Evolutionary conservation across 1,140 invertebrate genomes (phyloP).

Genomic region (Heliconius nattereri): DNA sequence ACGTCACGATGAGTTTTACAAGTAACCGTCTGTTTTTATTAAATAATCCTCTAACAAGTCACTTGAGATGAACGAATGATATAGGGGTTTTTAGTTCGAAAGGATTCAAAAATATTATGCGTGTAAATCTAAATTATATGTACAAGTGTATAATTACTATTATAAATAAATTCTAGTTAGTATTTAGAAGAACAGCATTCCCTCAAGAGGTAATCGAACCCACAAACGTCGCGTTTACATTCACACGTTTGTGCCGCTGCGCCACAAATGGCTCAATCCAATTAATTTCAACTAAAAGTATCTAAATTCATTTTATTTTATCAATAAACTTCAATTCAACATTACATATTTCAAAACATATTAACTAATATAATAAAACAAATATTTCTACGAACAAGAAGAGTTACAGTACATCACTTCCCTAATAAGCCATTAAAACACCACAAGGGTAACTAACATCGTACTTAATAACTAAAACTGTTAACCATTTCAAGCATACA

Average conservation of each 20-base stretch:
- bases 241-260: too few species aligned
- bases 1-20: slow-evolving; percentile 39
- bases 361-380: background rate
- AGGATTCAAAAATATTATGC: background rate
- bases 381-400: background rate
- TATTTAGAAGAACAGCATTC: background rate
- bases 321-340: too few species aligned
- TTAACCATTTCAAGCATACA: slow-evolving; percentile 64
- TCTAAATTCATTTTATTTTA: too few species aligned
- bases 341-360: background rate
- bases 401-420: background rate
- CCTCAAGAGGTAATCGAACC: too few species aligned
- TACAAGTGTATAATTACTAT: background rate
- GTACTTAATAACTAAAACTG: slow-evolving; percentile 54
- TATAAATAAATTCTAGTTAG: background rate
- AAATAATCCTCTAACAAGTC: slow-evolving; percentile 37
- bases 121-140: background rate
- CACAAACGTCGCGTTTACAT: too few species aligned
- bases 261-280: too few species aligned
- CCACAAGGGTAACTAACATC: slow-evolving; percentile 7
- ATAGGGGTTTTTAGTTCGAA: slow-evolving; percentile 30
- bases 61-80: slow-evolving; percentile 32
- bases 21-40: slow-evolving; percentile 35
- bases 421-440: slow-evolving; percentile 3
- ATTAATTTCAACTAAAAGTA: too few species aligned